phyloP scores from a whole-genome alignment of 2,113 vertebrate genomes.

The Chaetops frenatus region DNA sequence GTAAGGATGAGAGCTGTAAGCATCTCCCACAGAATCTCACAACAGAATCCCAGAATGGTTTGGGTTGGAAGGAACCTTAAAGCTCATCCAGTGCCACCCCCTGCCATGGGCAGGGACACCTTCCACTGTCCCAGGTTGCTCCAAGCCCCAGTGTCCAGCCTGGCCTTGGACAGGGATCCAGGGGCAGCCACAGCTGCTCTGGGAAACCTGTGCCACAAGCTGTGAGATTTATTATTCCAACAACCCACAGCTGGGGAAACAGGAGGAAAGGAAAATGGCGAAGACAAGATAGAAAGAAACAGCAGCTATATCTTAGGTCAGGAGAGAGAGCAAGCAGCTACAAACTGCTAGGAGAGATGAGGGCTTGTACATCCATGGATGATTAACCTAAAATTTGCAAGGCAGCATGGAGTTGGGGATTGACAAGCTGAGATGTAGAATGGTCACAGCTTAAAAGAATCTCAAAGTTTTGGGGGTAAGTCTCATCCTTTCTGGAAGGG shows the following conservation, averaged over 20 bases:
- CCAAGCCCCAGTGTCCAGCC: not conserved
- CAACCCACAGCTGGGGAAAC: not conserved
- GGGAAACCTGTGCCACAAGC: no score
- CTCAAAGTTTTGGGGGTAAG: not conserved
- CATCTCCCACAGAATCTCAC: not conserved
- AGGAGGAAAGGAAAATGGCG: not conserved
- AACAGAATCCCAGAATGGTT: not conserved
- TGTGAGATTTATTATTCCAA: not conserved
- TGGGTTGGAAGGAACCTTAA: not conserved
- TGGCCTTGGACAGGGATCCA: not conserved
- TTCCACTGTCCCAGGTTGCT: fast-evolving
- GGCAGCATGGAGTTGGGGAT: fast-evolving
- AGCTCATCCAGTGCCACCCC: fast-evolving
- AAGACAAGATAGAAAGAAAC: not conserved
- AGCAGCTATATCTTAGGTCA: not conserved
- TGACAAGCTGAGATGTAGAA: not conserved
- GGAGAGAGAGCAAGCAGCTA: not conserved
- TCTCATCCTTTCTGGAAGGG: not conserved
- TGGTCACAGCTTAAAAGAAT: not conserved
- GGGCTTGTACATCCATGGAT: not conserved
- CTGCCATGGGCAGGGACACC: not conserved
- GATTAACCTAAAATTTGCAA: not conserved
- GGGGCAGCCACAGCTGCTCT: not conserved
- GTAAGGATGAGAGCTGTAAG: not conserved
- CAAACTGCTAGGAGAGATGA: not conserved